Percentiles rank a stretch among this genome's conserved stretches.
phyloP scores from a whole-genome alignment of 2,797 vertebrate species.

The Tokudaia muenninki region DNA sequence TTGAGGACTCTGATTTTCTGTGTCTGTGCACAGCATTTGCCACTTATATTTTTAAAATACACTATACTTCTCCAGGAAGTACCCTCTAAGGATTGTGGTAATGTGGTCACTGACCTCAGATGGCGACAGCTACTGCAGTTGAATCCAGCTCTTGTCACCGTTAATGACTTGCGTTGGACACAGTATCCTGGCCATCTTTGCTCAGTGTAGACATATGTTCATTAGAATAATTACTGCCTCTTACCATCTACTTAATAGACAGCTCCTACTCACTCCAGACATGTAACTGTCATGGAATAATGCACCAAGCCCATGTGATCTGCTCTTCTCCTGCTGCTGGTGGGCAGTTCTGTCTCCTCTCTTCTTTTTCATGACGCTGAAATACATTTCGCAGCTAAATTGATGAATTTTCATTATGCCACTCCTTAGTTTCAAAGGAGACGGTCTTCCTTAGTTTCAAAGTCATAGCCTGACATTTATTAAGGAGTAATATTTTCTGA shows the following conservation, averaged over 20 bases:
- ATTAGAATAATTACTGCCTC: slow-evolving; percentile 90
- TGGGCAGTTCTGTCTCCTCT: not conserved
- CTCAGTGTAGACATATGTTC: slow-evolving; percentile 85
- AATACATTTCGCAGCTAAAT: not conserved
- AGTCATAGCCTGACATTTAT: slow-evolving; percentile 40
- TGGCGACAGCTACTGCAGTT: slow-evolving; percentile 84
- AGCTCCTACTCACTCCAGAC: slow-evolving; percentile 77
- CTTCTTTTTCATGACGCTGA: not conserved
- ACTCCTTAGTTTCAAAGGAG: not conserved
- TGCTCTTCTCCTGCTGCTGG: not conserved
- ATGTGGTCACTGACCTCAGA: slow-evolving; percentile 86
- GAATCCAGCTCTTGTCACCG: slow-evolving; percentile 86
- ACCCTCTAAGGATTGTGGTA: slow-evolving; percentile 68
- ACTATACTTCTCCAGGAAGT: slow-evolving; percentile 42
- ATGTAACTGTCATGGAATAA: slow-evolving; percentile 38
- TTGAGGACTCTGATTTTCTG: not conserved
- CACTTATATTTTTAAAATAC: slow-evolving; percentile 67
- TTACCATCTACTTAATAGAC: slow-evolving; percentile 89
- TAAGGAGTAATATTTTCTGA: slow-evolving; percentile 57
- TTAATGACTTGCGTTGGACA: slow-evolving; percentile 88
- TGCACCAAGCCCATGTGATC: slow-evolving; percentile 20
- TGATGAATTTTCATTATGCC: slow-evolving; percentile 47
- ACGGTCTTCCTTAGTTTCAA: slow-evolving; percentile 43
- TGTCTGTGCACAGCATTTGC: slow-evolving; percentile 14
- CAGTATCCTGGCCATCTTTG: slow-evolving; percentile 85